Evolutionary conservation across 2,113 vertebrate species (phyloP), one percentile per base, ranked within the genome.

Genomic region (Bettongia penicillata): DNA sequence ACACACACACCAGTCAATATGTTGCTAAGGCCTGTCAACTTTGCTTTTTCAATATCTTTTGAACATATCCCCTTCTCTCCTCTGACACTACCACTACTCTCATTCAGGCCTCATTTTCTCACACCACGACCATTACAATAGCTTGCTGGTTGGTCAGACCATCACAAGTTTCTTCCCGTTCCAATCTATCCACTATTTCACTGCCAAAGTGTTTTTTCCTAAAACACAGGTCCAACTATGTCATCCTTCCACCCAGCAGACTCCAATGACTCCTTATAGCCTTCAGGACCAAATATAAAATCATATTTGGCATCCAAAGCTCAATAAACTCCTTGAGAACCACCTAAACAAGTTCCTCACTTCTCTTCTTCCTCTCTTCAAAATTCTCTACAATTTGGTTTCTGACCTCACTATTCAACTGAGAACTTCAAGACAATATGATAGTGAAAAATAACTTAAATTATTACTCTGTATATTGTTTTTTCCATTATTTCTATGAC

Each of bases 261-360:
- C 4, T 77, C 68, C 68, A n/a, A 1, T 77, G 37, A n/a, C 68
- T 77, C 37, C 37, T 77, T 77, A 77, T 19, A 3, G n/a, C 12
- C 14, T 77, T 37, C 37, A 77, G 37, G 31, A 77, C n/a, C 11
- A 68, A 68, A 37, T n/a, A 77, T 77, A n/a, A 77, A 77, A 77
- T 19, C 5, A 77, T n/a, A 14, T 77, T 77, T 77, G 37, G 12
- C 31, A n/a, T n/a, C 19, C 68, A 77, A n/a, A n/a, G 68, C 68
- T 77, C 37, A 19, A n/a, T n/a, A 19, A 77, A n/a, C 6, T 77
- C 37, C 4, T n/a, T 77, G 14, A 77, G 37, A 77, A 11, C 24
- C 16, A 77, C 37, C 68, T n/a, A 48, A 93, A 96, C 68, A 91
- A 25, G 91, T 25, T 77, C 93, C 53, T 96, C 77, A 96, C 9